Evolutionary conservation across 2,797 vertebrate species (phyloP), one percentile per base, ranked within the genome.

Genomic region (Setipinna tenuifilis): DNA sequence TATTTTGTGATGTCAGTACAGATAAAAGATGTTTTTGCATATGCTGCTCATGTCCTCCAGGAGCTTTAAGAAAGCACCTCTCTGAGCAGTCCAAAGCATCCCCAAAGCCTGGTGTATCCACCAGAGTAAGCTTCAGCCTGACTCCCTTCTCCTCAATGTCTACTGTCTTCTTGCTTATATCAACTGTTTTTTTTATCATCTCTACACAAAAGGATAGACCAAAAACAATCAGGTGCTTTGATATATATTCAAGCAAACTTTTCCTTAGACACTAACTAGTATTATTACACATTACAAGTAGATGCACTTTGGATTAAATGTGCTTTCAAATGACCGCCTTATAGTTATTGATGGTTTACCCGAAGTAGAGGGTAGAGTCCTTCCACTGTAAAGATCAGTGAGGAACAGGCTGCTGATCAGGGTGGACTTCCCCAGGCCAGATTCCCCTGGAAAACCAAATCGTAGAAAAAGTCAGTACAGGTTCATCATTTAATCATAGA

Each of bases 321-420:
- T 28, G 62, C 25, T 25, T 14, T 68, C 23, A 12, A 28, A 41
- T 35, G 68, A 41, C 46, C 3, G 46, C 46, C 46, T 10, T 48
- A 48, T 4, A 4, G 46, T 48, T 4, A 48, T 4, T 48, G 25
- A 12, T 19, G 31, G 3, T 75, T 4, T 75, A 75, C 68, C 68
- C 19, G 28, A 35, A 31, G 68, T 5, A 7, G 4, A 35, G n/a
- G 68, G 68, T 7, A 35, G 17, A 16, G 14, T 75, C 31, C 68
- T 19, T 28, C 31, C 68, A 75, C 16, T 75, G 68, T 75, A 75
- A 7, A 75, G 68, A 6, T 41, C 68, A 35, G 68, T 75, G 28
- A 75, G 68, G 31, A 75, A 75, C 31, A 75, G 68, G 68, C 68
- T 75, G 31, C 35, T 75, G 68, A 75, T 75, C 68, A 75, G 68